phyloP scores from a whole-genome alignment of 64 coral and sea anemone species.

The Actinia tenebrosa region DNA sequence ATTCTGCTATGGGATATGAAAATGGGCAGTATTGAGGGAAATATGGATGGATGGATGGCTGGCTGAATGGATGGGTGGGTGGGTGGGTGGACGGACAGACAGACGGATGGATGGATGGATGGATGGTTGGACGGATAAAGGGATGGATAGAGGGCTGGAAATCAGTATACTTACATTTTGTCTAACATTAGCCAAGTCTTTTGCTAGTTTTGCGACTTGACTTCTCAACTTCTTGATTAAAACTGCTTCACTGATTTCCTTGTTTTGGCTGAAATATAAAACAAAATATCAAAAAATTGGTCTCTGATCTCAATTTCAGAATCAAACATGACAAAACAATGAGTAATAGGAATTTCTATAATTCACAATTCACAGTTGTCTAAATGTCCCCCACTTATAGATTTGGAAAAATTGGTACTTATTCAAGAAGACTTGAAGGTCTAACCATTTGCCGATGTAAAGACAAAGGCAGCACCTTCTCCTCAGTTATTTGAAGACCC shows the following conservation, averaged over 20 bases:
- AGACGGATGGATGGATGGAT: too few species aligned
- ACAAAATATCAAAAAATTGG: too few species aligned
- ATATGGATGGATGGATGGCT: background rate
- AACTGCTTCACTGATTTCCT: conserved; percentile 34
- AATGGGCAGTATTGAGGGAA: background rate
- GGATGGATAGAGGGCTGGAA: background rate
- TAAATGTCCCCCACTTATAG: too few species aligned
- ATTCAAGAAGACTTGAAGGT: too few species aligned
- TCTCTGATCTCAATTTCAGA: too few species aligned
- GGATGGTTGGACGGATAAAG: background rate
- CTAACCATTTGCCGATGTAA: too few species aligned
- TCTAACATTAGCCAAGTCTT: conserved; percentile 15
- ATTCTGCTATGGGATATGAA: background rate
- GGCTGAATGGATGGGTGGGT: background rate
- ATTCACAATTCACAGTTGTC: too few species aligned
- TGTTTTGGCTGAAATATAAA: conserved; percentile 28
- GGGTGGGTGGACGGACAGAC: background rate
- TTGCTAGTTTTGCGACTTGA: conserved; percentile 14
- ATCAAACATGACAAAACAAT: too few species aligned
- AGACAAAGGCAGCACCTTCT: too few species aligned
- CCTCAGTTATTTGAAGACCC: too few species aligned
- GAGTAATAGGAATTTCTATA: too few species aligned
- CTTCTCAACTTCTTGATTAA: conserved; percentile 35
- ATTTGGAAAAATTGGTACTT: too few species aligned
- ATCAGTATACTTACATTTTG: background rate